A percentile compares a stretch with the other conserved stretches of the same genome.
Evolutionary conservation across 2,113 vertebrate species (phyloP).

Genomic region (Alethe diademata): DNA sequence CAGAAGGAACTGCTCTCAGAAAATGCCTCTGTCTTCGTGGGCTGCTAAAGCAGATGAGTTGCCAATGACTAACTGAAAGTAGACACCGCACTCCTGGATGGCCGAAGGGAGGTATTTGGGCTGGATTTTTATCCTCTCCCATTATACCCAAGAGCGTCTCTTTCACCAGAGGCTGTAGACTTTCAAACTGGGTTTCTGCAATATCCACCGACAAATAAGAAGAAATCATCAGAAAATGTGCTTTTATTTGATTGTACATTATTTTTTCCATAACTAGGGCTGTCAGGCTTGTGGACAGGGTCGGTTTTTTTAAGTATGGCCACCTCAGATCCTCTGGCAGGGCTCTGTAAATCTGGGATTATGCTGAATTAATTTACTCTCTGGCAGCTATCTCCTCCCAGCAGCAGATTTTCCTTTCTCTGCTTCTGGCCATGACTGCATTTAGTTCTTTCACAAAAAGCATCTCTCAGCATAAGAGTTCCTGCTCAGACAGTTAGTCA

Average conservation of each 20-base stretch:
- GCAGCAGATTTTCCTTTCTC: not conserved
- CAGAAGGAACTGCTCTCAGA: not conserved
- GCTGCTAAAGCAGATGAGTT: constrained; percentile 8
- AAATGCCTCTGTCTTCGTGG: not conserved
- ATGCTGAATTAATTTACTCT: not conserved
- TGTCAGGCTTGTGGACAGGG: not conserved
- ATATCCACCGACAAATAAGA: not conserved
- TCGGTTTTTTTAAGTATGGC: rapidly evolving
- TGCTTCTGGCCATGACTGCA: not conserved
- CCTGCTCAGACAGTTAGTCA: not conserved
- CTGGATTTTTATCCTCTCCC: not conserved
- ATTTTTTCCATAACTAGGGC: not conserved
- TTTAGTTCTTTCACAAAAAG: not conserved
- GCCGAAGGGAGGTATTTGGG: not conserved
- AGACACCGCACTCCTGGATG: not conserved
- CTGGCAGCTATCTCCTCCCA: not conserved
- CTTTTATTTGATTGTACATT: not conserved
- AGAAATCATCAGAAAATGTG: not conserved
- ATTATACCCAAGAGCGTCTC: not conserved
- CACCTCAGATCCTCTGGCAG: not conserved
- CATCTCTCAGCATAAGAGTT: not conserved
- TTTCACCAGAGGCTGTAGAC: not conserved
- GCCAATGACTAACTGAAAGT: constrained; percentile 28
- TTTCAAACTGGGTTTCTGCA: not conserved
- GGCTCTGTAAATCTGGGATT: not conserved